A percentile compares a stretch with the other conserved stretches of the same genome.
Conservation (phyloP, 2,113 vertebrate genomes). For the Furnarius figulus region DNA sequence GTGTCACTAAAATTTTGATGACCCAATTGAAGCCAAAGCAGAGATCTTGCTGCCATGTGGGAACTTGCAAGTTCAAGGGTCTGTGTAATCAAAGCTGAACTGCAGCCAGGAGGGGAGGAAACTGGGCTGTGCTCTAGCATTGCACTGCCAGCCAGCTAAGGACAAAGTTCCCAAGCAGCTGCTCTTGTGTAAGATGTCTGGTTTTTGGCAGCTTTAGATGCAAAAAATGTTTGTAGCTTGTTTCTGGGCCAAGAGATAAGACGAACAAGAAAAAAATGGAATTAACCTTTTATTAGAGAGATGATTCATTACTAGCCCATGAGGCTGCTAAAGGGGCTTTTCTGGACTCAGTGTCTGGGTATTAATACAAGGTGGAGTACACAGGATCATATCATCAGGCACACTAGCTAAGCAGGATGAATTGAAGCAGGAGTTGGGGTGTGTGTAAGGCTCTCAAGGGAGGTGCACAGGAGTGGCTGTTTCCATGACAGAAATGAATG, state of each 20-base stretch:
- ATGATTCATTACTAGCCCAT: neutral
- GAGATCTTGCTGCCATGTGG: neutral
- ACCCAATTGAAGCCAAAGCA: neutral
- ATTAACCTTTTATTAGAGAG: conserved; percentile 33
- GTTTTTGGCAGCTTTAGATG: conserved; percentile 18
- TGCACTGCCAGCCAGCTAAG: conserved; percentile 29
- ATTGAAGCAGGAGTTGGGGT: neutral
- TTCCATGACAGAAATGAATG: neutral
- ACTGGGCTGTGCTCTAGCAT: neutral
- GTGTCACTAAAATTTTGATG: neutral
- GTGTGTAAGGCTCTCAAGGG: neutral
- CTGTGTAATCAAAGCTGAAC: neutral
- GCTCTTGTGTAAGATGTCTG: conserved; percentile 17
- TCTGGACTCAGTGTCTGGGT: neutral
- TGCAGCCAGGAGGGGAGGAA: conserved; percentile 5
- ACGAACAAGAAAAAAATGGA: neutral
- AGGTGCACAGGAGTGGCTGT: neutral
- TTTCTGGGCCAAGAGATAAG: conserved; percentile 48
- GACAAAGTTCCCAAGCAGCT: conserved; percentile 55
- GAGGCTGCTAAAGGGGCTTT: conserved; percentile 2
- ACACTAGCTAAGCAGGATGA: neutral
- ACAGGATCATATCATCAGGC: neutral
- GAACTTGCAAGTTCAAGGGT: neutral
- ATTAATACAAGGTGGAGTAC: neutral
- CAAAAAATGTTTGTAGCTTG: neutral